phyloP scores from a whole-genome alignment of 1,140 invertebrate genomes.

The Drosophila bocqueti region DNA sequence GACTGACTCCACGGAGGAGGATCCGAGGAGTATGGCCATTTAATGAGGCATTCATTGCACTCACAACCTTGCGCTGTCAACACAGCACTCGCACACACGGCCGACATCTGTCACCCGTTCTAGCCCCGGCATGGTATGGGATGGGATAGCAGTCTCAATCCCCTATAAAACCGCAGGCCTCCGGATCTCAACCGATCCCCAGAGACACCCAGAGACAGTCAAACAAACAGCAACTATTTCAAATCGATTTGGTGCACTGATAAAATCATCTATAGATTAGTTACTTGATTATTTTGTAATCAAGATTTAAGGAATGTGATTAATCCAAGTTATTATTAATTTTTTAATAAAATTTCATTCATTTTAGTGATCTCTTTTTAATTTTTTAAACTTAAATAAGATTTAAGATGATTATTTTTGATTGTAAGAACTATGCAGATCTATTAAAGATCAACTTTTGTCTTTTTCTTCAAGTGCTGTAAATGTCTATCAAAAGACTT shows the following conservation, averaged over 20 bases:
- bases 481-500: too few species aligned
- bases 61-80: constrained; percentile 80
- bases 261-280: not conserved
- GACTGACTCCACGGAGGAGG: not conserved
- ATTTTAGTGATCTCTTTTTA: not conserved
- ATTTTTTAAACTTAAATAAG: not conserved
- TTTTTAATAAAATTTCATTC: not conserved
- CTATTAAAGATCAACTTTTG: too few species aligned
- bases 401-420: not conserved
- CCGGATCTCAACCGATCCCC: constrained; percentile 34
- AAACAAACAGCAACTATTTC: constrained; percentile 40
- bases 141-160: constrained; percentile 14
- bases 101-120: constrained; percentile 80
- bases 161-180: constrained; percentile 55
- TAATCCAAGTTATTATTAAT: too few species aligned
- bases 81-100: constrained; percentile 51
- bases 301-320: not conserved
- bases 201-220: constrained; percentile 12
- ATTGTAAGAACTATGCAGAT: too few species aligned
- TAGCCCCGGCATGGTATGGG: not conserved
- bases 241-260: constrained; percentile 54
- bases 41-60: constrained; percentile 83
- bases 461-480: not conserved
- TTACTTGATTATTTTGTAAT: not conserved
- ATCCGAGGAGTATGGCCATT: constrained; percentile 41